Evolutionary conservation across 35 echinoderm and acorn worm genomes (phyloP), one percentile per base, ranked within the genome.

Genomic region (Ophioderma brevispina): DNA sequence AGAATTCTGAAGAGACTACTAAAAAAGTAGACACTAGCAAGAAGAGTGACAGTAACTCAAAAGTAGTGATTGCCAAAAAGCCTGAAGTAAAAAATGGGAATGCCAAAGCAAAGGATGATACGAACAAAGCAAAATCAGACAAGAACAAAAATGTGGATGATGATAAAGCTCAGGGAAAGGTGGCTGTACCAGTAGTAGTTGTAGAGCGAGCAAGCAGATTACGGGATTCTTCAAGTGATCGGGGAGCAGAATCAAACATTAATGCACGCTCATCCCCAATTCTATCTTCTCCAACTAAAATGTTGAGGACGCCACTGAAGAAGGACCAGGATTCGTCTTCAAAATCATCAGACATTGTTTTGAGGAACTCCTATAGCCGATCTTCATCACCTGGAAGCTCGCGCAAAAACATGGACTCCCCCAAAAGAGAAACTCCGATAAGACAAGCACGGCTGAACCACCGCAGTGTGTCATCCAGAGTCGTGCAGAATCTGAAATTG

Each of bases 381-480:
- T 70, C 59, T 2, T 6, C 59, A 70, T 70, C 59, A 3, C 59
- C 59, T 4, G 59, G 10, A 25, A 70, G 59, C 28, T 8, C 59
- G n/a, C 59, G 59, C 28, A 30, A 25, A 70, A 70, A 13, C 2
- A 25, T 70, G 23, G 59, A 70, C 2, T 70, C 85, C 2, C 85
- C 85, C 18, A 87, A 76, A 30, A 33, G 90, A 32, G 90, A 91
- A 21, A 91, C 82, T 40, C 90, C 90, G 0, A 86, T 91, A 17
- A 55, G 90, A 46, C 90, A 91, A 78, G 90, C 90, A 34, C 75
- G 90, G 75, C 76, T 91, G 31, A 91, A 91, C 33, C 90, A 91
- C 49, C 90, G 82, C 23, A 91, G 82, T 76, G 76, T 91, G 39
- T 91, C 93, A 23, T 90, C 90, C 0, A 42, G 91, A 88, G 52